phyloP scores from a whole-genome alignment of 2,888 invertebrate species.

The Cyclophora albipunctata region DNA sequence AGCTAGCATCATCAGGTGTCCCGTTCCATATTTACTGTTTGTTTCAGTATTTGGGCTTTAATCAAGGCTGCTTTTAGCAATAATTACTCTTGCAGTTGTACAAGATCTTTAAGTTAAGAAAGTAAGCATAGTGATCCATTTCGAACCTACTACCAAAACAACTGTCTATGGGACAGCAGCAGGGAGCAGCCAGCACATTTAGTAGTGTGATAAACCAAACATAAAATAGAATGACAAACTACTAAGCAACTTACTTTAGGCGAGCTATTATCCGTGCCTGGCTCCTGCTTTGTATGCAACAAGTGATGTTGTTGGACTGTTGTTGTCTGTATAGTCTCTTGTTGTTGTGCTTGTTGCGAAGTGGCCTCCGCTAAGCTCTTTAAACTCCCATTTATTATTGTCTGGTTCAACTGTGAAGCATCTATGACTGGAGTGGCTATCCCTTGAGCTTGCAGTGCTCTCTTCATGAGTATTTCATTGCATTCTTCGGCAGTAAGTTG shows the following conservation, averaged over 20 bases:
- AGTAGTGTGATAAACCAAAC: no score
- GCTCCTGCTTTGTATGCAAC: conserved; percentile 74
- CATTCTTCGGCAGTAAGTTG: conserved; percentile 85
- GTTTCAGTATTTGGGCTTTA: no score
- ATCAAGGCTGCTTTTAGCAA: no score
- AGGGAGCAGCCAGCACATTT: no score
- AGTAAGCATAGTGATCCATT: no score
- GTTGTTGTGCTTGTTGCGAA: conserved; percentile 42
- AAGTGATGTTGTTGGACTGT: conserved; percentile 65
- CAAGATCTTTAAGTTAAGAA: no score
- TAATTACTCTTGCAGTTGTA: no score
- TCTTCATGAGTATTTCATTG: conserved; percentile 85
- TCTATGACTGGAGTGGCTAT: conserved; percentile 69
- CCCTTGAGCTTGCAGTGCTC: conserved; percentile 80
- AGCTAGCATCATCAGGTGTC: no score
- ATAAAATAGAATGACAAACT: no score
- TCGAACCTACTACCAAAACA: no score
- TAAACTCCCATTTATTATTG: conserved; percentile 57
- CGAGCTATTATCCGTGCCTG: conserved; percentile 75
- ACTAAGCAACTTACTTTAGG: conserved; percentile 53
- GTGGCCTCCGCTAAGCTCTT: conserved; percentile 59
- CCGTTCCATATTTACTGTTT: no score
- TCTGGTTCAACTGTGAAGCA: conserved; percentile 63
- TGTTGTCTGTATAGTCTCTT: conserved; percentile 46
- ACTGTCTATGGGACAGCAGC: no score